phyloP scores from a whole-genome alignment of 2,797 vertebrate species.

The Anolis apletophallus region DNA sequence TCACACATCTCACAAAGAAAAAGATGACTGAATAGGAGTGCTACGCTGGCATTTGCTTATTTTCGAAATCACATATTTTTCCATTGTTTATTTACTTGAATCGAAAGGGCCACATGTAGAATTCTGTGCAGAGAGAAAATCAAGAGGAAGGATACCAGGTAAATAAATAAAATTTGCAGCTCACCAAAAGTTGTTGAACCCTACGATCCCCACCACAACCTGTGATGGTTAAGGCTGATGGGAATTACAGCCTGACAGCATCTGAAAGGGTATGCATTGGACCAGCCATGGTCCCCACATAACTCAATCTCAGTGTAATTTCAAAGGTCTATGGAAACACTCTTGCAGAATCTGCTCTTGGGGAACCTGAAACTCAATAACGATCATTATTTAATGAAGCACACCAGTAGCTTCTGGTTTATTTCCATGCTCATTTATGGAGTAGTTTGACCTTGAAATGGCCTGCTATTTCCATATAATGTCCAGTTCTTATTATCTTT shows the following conservation, averaged over 20 bases:
- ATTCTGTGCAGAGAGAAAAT: too few species aligned
- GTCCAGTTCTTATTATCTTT: too few species aligned
- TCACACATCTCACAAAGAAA: background rate
- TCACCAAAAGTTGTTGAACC: background rate
- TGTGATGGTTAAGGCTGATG: background rate
- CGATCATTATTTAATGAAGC: background rate
- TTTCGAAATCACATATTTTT: background rate
- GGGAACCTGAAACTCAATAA: background rate
- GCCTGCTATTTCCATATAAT: background rate
- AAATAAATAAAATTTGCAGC: background rate
- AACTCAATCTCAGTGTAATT: background rate
- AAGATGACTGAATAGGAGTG: background rate
- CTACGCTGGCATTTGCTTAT: background rate
- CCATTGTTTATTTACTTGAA: background rate
- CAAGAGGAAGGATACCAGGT: too few species aligned
- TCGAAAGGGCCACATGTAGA: too few species aligned
- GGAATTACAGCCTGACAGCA: background rate
- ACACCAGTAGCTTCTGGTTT: background rate
- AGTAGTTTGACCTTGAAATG: background rate
- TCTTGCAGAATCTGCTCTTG: background rate
- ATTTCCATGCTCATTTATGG: background rate
- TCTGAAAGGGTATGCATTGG: background rate
- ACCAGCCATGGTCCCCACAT: background rate
- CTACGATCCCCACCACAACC: background rate
- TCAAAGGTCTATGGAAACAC: background rate